Conservation (phyloP, 2,797 vertebrate species). For the Lithobates pipiens region DNA sequence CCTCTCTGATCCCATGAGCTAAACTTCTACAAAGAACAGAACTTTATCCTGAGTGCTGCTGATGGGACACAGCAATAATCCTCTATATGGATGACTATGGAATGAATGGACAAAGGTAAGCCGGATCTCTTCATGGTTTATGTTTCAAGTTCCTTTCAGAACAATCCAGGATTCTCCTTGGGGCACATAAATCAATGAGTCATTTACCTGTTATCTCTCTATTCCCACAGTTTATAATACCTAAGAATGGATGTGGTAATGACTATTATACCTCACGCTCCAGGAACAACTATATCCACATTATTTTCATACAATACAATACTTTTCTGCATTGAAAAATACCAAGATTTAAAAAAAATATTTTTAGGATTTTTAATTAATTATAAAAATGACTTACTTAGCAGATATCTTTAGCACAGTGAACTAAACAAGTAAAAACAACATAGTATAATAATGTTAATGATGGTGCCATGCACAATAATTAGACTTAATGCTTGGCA, state of each 20-base stretch:
- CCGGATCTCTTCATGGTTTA: slow-evolving; percentile 30
- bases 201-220: neutral
- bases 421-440: no score
- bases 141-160: slow-evolving; percentile 12
- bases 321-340: neutral
- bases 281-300: neutral
- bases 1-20: neutral
- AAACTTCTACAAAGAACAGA: slow-evolving; percentile 35
- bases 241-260: neutral
- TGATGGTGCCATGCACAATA: no score
- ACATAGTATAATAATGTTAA: no score
- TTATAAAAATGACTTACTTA: no score
- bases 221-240: slow-evolving; percentile 12
- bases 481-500: no score
- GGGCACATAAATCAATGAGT: neutral
- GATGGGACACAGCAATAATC: slow-evolving; percentile 19
- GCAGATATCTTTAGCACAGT: no score
- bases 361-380: neutral
- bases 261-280: neutral
- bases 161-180: slow-evolving; percentile 18
- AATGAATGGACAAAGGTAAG: slow-evolving; percentile 59
- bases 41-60: neutral
- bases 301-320: neutral
- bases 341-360: neutral
- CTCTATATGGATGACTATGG: slow-evolving; percentile 6